Evolutionary conservation across 2,797 vertebrate species (phyloP), one percentile per base, ranked within the genome.

Genomic region (Limnodromus scolopaceus): DNA sequence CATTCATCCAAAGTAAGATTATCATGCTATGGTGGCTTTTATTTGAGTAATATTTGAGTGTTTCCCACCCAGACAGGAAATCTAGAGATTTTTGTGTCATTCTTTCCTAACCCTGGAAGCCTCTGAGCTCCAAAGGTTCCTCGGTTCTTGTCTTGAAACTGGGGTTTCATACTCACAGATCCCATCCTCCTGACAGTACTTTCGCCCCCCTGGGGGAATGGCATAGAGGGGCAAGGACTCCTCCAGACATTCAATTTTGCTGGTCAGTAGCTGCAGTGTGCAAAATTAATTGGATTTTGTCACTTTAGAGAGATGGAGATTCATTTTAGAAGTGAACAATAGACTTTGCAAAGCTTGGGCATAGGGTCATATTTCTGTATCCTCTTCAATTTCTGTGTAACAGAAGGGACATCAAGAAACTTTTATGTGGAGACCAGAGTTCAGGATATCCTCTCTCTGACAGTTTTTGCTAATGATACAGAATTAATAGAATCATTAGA

Each of bases 191-290:
- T 25, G 18, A 36, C 2, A 17, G 12, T 16, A 49, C 32, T 55
- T 46, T 51, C 16, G n/a, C 9, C 4, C 2, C 9, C 1, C 27
- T 32, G 8, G 6, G 4, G 13, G 7, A 72, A 68, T 3, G 3
- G 10, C 12, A 30, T 4, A 38, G 41, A 72, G 43, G 27, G 20
- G 2, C 24, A 55, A 11, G 4, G 38, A 57, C 49, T 24, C 43
- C n/a, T 69, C 16, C n/a, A 63, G 48, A 34, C 4, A 19, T 58
- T 48, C 9, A 34, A 34, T 84, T 91, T 79, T 88, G 13, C 25
- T 76, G n/a, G 5, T 25, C 18, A 41, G 25, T 51, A 45, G 57
- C 2, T 45, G 17, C 18, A 70, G 25, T 24, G 46, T 49, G 34
- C n/a, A 70, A 65, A 64, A 54, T 19, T 65, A 70, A 39, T 20